Base-by-base conservation (phyloP, 2,797 vertebrate genomes). In the Malurus splendens region DNA sequence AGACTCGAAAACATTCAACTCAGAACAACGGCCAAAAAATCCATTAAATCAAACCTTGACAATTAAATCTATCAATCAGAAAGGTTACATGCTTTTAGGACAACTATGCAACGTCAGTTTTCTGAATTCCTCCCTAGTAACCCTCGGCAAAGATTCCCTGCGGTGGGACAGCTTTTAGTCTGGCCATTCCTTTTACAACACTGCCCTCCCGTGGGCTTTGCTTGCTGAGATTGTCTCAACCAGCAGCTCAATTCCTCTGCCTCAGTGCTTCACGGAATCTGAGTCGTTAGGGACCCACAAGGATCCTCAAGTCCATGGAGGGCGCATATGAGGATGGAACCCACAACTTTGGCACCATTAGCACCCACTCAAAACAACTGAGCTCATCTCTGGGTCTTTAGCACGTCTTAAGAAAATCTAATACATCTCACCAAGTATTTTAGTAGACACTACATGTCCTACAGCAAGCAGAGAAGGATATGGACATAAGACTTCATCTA, bases 131-230 rank as follows among this genome's bases (percentile, higher is more conserved):
- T 44, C 30, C 24, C 14, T 14, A 9, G 38, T 0, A 16, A 9
- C 7, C 6, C 25, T 4, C 41, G 20, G 8, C 36, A 32, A 18
- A 47, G 32, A 33, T 0, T 7, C 23, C n/a, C 7, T 0, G 3
- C 20, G 0, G 9, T 5, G 47, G 24, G 16, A 14, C 23, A 4
- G 36, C 2, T 3, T 19, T 3, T 1, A 2, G 13, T 6, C 17
- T 48, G 9, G 7, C 16, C 16, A 96, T 97, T 94, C 60, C 94
- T 96, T 96, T 93, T 94, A 89, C 91, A 93, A 39, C 90, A 61
- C 64, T 94, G 96, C 96, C 97, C 96, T 94, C 97, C 93, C 65
- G 95, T 68, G 97, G 18, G 42, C 12, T 22, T 27, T 10, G 5
- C 13, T 33, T 13, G 51, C 20, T 42, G 18, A 7, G 12, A 8